Percentiles rank a stretch among this genome's conserved stretches.
phyloP scores from a whole-genome alignment of 2,888 invertebrate genomes.

The Dasysyrphus tricinctus region DNA sequence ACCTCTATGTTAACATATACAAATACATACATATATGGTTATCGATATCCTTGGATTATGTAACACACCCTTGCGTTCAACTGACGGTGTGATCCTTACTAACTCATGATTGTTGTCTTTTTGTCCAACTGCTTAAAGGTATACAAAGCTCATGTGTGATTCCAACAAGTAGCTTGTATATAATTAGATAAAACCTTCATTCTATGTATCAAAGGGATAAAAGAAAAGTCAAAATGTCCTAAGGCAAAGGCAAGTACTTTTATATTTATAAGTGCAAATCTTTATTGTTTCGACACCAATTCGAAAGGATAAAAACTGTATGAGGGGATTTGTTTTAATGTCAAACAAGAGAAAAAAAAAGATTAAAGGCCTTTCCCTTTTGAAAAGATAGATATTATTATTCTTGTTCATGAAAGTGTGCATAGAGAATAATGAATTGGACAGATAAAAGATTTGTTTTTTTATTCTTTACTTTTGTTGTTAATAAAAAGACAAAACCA shows the following conservation, averaged over 20 bases:
- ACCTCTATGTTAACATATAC: neutral
- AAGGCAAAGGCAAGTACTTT: slow-evolving; percentile 5
- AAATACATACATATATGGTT: no score
- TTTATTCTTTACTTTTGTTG: neutral
- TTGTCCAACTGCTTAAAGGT: slow-evolving; percentile 32
- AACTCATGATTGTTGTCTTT: slow-evolving; percentile 17
- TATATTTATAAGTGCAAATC: slow-evolving; percentile 42
- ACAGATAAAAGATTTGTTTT: neutral
- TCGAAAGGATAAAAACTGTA: slow-evolving; percentile 15
- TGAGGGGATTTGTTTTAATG: slow-evolving; percentile 27
- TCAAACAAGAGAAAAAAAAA: slow-evolving; percentile 5
- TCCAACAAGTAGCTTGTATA: slow-evolving; percentile 33
- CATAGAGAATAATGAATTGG: slow-evolving; percentile 17
- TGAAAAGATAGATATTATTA: slow-evolving; percentile 4
- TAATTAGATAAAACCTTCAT: slow-evolving; percentile 58
- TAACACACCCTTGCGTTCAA: neutral
- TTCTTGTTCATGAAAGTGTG: neutral
- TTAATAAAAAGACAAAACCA: no score
- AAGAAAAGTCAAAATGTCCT: slow-evolving; percentile 3
- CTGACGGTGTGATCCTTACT: neutral
- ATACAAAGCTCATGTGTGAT: slow-evolving; percentile 9
- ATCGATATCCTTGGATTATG: neutral
- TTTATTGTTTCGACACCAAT: slow-evolving; percentile 16
- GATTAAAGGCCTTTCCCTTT: slow-evolving; percentile 8
- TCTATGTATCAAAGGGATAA: slow-evolving; percentile 17